phyloP scores from a whole-genome alignment of 2,888 invertebrate genomes.

The Dendrolimus pini region DNA sequence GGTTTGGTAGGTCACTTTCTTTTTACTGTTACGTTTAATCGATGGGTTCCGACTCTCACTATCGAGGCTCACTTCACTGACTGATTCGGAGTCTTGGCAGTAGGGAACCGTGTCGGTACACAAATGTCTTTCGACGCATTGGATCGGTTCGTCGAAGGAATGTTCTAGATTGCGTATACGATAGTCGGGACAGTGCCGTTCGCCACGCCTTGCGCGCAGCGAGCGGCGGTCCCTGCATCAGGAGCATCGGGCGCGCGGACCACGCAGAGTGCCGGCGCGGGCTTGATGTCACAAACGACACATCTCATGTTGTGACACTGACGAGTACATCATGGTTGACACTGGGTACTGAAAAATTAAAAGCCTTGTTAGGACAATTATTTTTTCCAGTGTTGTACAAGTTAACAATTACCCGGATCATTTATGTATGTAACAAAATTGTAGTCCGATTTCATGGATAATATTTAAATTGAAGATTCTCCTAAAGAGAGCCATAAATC shows the following conservation, averaged over 20 bases:
- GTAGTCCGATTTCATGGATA: no score
- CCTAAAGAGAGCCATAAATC: no score
- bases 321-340: conserved; percentile 78
- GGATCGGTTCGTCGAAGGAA: conserved; percentile 52
- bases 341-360: conserved; percentile 64
- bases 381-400: no score
- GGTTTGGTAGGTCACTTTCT: conserved; percentile 61
- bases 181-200: conserved; percentile 36
- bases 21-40: conserved; percentile 45
- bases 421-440: no score
- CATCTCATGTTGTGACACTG: conserved; percentile 80
- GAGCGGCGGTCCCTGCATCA: conserved; percentile 64
- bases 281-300: conserved; percentile 82
- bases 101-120: conserved; percentile 37
- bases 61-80: conserved; percentile 62
- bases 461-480: no score
- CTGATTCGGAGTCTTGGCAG: conserved; percentile 55
- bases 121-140: conserved; percentile 45
- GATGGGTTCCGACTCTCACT: conserved; percentile 60
- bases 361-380: background rate
- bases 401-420: no score
- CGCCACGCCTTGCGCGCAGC: conserved; percentile 42
- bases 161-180: conserved; percentile 48
- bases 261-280: conserved; percentile 56
- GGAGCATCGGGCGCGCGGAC: conserved; percentile 53